Evolutionary conservation across 37 sponge, comb jelly and placozoan species (phyloP), one percentile per base, ranked within the genome.

Genomic region (Tethya wilhelma): DNA sequence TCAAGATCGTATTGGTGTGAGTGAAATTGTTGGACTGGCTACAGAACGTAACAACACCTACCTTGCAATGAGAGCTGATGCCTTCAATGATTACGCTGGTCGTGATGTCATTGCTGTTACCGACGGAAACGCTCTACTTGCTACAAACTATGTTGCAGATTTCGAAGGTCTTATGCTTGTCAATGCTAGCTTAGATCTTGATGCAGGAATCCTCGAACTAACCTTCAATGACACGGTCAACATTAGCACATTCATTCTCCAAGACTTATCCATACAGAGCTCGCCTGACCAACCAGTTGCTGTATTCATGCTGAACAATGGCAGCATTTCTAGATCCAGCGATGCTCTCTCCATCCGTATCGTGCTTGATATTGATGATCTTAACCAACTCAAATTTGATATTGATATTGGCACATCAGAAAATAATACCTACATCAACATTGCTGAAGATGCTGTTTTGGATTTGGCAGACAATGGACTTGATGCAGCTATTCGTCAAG

Each of bases 401-500:
- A 38, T 69, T 22, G 46, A 59, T 37, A 80, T 90, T 26, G 87
- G 88, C 39, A 90, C 86, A 25, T 80, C 78, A 57, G 31, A 26
- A 25, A 79, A 56, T 26, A 78, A 83, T 57, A 87, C 85, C 22
- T 96, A 56, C 42, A 36, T 96, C 14, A 60, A 65, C 64, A 69
- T 96, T 32, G 56, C 38, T 37, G 59, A 67, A 31, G 66, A 84
- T 67, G 63, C 91, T 29, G 71, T 93, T 8, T 41, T 84, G 25
- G 97, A 96, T 81, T 69, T 93, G 46, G 86, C 86, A 56, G 86
- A 74, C 29, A 96, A 96, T 86, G 90, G 87, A n/a, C 55, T 91
- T 49, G 49, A 77, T 42, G 63, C 78, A 56, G 64, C 87, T 20
- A 32, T 58, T 64, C 23, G 46, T 11, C 59, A 67, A 45, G 76